Conservation (phyloP, 2,888 invertebrate genomes). For the Drosophila kanekoi region DNA sequence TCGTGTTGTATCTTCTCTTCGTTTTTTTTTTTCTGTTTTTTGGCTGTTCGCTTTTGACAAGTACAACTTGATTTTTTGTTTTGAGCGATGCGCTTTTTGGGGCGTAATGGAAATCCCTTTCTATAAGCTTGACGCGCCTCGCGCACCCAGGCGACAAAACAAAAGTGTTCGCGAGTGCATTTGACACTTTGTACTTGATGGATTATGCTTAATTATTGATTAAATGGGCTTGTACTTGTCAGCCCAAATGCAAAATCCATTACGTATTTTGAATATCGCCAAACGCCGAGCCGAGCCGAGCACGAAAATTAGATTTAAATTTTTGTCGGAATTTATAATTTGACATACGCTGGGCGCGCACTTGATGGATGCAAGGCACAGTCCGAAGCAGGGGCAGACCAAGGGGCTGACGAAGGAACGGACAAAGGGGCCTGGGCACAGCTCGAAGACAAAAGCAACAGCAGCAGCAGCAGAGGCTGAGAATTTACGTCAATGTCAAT, state of each 20-base stretch:
- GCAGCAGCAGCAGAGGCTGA: constrained; percentile 9
- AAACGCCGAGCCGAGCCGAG: constrained; percentile 14
- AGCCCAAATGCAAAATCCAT: constrained; percentile 68
- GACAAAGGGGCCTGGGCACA: neutral
- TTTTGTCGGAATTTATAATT: constrained; percentile 70
- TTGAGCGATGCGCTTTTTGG: constrained; percentile 64
- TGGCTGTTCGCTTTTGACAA: constrained; percentile 37
- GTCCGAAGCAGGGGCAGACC: constrained; percentile 1
- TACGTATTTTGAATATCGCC: constrained; percentile 64
- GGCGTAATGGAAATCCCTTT: constrained; percentile 53
- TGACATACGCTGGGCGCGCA: constrained; percentile 60
- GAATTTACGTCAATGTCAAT: constrained; percentile 65
- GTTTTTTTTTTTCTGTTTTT: constrained; percentile 11
- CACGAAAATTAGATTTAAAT: constrained; percentile 71
- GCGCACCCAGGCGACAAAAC: constrained; percentile 11
- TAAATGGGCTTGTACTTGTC: constrained; percentile 81
- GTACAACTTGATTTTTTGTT: constrained; percentile 71
- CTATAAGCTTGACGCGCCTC: constrained; percentile 40
- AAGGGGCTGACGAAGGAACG: too few relatives aligned
- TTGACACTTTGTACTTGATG: constrained; percentile 85
- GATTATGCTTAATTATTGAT: constrained; percentile 85
- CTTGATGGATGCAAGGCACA: constrained; percentile 66
- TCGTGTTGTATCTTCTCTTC: constrained; percentile 63
- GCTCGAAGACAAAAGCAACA: constrained; percentile 4
- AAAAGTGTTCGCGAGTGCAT: constrained; percentile 81